Base-by-base conservation (phyloP, 2,888 invertebrate species). In the Pollenia labialis region DNA sequence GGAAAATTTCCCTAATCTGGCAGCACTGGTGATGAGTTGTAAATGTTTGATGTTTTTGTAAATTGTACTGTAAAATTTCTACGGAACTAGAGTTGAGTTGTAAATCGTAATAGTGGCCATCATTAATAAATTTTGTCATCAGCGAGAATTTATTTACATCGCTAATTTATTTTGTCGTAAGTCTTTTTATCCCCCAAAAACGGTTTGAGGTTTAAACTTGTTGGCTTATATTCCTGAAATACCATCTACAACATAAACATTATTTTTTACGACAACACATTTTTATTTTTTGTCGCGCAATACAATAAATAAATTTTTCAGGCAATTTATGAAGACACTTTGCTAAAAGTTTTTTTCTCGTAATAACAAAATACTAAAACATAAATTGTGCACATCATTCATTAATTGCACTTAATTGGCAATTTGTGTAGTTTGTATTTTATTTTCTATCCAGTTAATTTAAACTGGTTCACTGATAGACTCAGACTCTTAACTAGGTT, bases 301-400 rank as follows among this genome's bases (percentile, higher is more conserved):
- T 10, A 10, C 44, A 52, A 44, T 52, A 62, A 52, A 71, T 23
- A 44, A 16, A 71, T 56, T 52, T 66, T 54, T 2, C 8, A 23
- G 16, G 32, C 32, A 46, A 48, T 58, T 58, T 18, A 46, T 48
- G 32, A 60, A 40, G 46, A 16, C 56, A 74, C 64, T 76, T 64
- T 44, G 1, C 32, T 44, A 48, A 46, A 9, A 14, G n/a, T 1
- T 48, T 60, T 54, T 12, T 54, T 32, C 8, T n/a, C 40, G n/a
- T 2, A 32, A 32, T 52, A 8, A 16, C 52, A 52, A 52, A n/a
- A 58, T 58, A 11, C 40, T 76, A 23, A 40, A 32, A 66, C 66
- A 76, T 54, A 46, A 44, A 64, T 54, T 76, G 18, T 64, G 11
- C 10, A 66, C 54, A 54, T 76, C 11, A 14, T 42, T 11, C 18